Evolutionary conservation across 2,113 vertebrate species (phyloP).

Genomic region (Antennarius striatus): DNA sequence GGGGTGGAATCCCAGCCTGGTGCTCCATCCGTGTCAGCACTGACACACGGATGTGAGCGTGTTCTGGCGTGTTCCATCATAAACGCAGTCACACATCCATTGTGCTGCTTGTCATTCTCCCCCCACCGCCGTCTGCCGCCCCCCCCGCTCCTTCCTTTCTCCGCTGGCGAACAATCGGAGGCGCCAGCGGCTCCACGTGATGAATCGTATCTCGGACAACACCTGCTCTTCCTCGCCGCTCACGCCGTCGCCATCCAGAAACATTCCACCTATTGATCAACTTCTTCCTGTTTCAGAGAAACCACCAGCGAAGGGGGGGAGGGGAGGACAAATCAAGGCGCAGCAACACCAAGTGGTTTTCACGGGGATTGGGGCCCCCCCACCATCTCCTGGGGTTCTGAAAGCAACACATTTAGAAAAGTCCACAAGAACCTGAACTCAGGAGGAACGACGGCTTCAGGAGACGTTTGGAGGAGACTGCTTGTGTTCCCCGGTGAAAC

Average conservation of each 20-base stretch:
- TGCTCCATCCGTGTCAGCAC: not conserved
- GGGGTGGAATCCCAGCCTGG: too few relatives aligned
- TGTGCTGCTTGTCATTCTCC: slow-evolving; percentile 17
- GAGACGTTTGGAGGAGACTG: too few relatives aligned
- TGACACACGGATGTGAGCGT: slow-evolving; percentile 8
- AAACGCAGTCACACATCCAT: not conserved
- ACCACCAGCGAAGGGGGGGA: too few relatives aligned
- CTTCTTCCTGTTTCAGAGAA: slow-evolving; percentile 24
- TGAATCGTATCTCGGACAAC: slow-evolving; percentile 68
- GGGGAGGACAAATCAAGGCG: not conserved
- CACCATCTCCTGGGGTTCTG: too few relatives aligned
- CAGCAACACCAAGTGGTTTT: too few relatives aligned
- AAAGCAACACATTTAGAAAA: too few relatives aligned
- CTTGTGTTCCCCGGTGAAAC: too few relatives aligned
- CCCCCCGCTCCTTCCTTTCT: slow-evolving; percentile 42
- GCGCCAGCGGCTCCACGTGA: slow-evolving; percentile 46
- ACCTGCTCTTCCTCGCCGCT: slow-evolving; percentile 53
- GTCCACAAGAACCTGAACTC: too few relatives aligned
- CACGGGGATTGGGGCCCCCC: too few relatives aligned
- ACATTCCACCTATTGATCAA: slow-evolving; percentile 51
- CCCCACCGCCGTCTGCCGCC: not conserved
- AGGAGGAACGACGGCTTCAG: too few relatives aligned
- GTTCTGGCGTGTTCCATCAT: slow-evolving; percentile 17
- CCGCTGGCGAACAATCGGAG: slow-evolving; percentile 53
- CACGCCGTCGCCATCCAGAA: slow-evolving; percentile 27